phyloP scores from a whole-genome alignment of 2,797 vertebrate genomes.

The Spea hammondii region DNA sequence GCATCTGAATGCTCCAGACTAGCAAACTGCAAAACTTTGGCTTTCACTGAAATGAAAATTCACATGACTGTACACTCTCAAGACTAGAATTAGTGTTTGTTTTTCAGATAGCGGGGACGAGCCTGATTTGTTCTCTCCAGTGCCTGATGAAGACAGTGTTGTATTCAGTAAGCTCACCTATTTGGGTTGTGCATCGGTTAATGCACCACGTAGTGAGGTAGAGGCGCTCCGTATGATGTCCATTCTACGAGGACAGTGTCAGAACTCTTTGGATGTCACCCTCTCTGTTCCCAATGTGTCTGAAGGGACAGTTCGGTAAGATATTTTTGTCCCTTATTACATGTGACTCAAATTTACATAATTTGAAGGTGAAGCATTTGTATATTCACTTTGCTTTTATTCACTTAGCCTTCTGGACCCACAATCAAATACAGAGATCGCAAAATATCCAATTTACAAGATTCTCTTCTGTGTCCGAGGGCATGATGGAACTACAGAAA shows the following conservation, averaged over 20 bases:
- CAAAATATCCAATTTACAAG: constrained; percentile 98
- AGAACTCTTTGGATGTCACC: constrained; percentile 89
- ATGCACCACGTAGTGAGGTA: constrained; percentile 93
- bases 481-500: constrained; percentile 91
- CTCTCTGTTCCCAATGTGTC: constrained; percentile 95
- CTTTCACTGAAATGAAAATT: too few relatives aligned
- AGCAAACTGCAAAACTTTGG: too few relatives aligned
- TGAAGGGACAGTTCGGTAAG: constrained; percentile 93
- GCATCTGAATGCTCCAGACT: too few relatives aligned
- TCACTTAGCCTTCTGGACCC: constrained; percentile 87
- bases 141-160: constrained; percentile 94
- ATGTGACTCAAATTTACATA: background rate
- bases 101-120: constrained; percentile 64
- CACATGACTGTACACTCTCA: too few relatives aligned
- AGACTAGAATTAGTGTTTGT: background rate
- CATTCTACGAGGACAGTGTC: constrained; percentile 90
- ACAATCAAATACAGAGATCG: constrained; percentile 88
- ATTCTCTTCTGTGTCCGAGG: constrained; percentile 97
- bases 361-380: background rate
- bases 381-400: background rate
- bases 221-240: constrained; percentile 98
- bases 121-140: constrained; percentile 77
- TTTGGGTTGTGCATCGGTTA: constrained; percentile 94
- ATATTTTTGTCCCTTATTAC: background rate
- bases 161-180: constrained; percentile 98